Conservation (phyloP, 2,113 vertebrate species). For the Rissa tridactyla region DNA sequence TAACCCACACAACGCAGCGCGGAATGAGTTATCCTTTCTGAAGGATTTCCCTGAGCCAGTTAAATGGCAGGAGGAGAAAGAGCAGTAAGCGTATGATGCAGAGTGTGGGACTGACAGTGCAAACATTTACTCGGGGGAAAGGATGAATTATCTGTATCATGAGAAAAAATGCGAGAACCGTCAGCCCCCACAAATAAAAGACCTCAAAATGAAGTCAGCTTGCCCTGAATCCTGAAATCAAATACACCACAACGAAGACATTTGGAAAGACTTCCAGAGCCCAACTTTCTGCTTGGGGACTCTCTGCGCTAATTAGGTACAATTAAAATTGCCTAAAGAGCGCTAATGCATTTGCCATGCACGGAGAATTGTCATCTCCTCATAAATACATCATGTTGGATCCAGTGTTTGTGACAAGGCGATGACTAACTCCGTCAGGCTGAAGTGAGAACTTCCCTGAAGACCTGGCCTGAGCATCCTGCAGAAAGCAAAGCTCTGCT, state of each 20-base stretch:
- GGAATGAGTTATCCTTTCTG: background rate
- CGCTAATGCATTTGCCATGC: background rate
- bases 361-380: background rate
- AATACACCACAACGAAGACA: background rate
- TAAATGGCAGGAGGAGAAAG: background rate
- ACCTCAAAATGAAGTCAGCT: background rate
- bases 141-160: background rate
- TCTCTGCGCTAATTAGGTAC: background rate
- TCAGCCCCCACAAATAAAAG: background rate
- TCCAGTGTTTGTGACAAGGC: background rate
- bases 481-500: background rate
- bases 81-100: background rate
- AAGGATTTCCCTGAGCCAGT: background rate
- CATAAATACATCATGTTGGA: background rate
- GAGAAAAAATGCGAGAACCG: background rate
- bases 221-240: background rate
- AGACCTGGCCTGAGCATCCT: background rate
- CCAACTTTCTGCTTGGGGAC: background rate
- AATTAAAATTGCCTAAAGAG: background rate
- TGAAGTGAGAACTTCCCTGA: background rate
- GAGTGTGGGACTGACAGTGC: background rate
- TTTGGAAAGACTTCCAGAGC: background rate
- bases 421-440: background rate
- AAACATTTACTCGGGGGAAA: background rate
- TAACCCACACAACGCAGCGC: accelerated